phyloP scores from a whole-genome alignment of 2,888 invertebrate genomes.

The Dryobota labecula region DNA sequence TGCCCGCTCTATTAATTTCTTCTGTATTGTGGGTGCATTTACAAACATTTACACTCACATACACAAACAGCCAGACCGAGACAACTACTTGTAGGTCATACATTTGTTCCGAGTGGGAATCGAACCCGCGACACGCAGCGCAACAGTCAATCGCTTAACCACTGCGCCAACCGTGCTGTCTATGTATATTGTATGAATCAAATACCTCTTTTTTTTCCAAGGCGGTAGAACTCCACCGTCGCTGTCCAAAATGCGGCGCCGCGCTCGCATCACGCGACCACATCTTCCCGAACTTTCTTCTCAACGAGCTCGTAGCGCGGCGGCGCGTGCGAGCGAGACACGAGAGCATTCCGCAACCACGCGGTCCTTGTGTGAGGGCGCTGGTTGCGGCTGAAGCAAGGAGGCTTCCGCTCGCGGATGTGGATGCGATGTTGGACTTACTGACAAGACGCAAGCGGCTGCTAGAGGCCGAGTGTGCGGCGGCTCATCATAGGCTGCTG shows the following conservation, averaged over 20 bases:
- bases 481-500: slow-evolving; percentile 95
- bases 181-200: background rate
- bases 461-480: slow-evolving; percentile 95
- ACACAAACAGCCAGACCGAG: too few species aligned
- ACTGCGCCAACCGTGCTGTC: too few species aligned
- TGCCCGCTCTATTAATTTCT: too few species aligned
- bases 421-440: slow-evolving; percentile 95
- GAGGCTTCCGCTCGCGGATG: slow-evolving; percentile 94
- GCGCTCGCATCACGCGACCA: slow-evolving; percentile 92
- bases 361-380: slow-evolving; percentile 83
- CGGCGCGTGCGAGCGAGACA: slow-evolving; percentile 86
- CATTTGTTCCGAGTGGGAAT: too few species aligned
- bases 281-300: slow-evolving; percentile 96
- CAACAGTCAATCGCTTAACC: too few species aligned
- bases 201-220: background rate
- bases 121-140: too few species aligned
- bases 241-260: slow-evolving; percentile 96
- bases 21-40: too few species aligned
- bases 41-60: too few species aligned
- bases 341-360: slow-evolving; percentile 37
- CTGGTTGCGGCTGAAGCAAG: slow-evolving; percentile 93
- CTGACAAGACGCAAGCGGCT: slow-evolving; percentile 94
- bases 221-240: slow-evolving; percentile 94
- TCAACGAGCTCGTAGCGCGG: slow-evolving; percentile 92
- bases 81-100: too few species aligned